These are phyloP conservation scores for Tympanoctomys barrerae DNA, from an alignment of 2,797 vertebrate genomes.

Conservation along the genomic window DNA sequence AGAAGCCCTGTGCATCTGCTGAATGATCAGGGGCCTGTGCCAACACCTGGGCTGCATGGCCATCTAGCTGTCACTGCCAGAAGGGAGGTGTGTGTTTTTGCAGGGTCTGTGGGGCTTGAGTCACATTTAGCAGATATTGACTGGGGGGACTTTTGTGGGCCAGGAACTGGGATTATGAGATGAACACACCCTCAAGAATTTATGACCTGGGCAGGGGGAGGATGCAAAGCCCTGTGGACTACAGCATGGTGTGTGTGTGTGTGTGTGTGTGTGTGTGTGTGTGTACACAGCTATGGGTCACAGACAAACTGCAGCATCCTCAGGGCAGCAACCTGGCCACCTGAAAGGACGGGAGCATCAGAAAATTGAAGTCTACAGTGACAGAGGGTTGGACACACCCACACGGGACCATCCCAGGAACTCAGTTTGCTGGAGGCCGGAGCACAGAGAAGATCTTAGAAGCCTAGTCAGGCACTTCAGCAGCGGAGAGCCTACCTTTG, in stretches of 20 bases:
- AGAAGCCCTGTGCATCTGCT: fast-evolving
- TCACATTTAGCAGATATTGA: not conserved
- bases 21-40: not conserved
- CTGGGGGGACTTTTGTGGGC: not conserved
- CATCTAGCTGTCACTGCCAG: no score
- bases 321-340: no score
- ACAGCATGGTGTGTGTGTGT: not conserved
- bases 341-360: not conserved
- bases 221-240: fast-evolving
- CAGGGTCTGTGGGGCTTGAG: not conserved
- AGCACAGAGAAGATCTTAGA: fast-evolving
- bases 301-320: no score
- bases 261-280: not conserved
- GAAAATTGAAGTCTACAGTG: not conserved
- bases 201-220: no score
- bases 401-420: fast-evolving
- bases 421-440: fast-evolving
- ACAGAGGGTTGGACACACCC: not conserved
- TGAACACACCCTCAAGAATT: not conserved
- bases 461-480: fast-evolving
- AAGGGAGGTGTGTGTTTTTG: not conserved
- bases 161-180: not conserved
- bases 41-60: not conserved
- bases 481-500: not conserved
- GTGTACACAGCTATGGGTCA: not conserved